Percentiles rank a stretch among this genome's conserved stretches.
Evolutionary conservation across 1,140 invertebrate genomes (phyloP).

Genomic region (Drosophila athabasca): DNA sequence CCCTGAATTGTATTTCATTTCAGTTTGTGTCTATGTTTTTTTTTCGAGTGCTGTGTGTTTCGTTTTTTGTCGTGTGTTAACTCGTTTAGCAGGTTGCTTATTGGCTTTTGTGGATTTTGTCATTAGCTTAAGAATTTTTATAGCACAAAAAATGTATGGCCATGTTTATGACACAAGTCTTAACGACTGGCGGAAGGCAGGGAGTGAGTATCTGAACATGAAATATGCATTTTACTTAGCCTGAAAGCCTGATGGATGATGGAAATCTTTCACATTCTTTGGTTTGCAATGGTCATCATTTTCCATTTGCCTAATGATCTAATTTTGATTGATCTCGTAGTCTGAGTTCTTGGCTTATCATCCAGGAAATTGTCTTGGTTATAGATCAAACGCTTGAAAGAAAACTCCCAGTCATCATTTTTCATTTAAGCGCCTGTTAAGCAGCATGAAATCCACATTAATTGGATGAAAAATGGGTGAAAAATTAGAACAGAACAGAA

Average conservation of each 20-base stretch:
- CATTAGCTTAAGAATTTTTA: conserved; percentile 70
- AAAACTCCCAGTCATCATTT: conserved; percentile 44
- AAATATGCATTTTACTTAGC: too few species aligned
- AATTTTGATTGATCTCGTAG: neutral
- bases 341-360: conserved; percentile 16
- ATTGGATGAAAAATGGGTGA: conserved; percentile 6
- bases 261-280: too few species aligned
- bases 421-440: conserved; percentile 13
- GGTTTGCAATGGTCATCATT: too few species aligned
- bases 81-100: conserved; percentile 64
- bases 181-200: conserved; percentile 3
- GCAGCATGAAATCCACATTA: conserved; percentile 41
- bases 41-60: neutral
- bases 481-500: conserved; percentile 10
- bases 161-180: conserved; percentile 60
- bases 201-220: too few species aligned
- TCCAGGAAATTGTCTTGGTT: neutral
- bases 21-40: neutral
- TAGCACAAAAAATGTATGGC: conserved; percentile 38
- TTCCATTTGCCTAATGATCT: too few species aligned
- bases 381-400: neutral
- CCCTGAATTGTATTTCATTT: conserved; percentile 22
- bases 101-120: conserved; percentile 63
- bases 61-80: conserved; percentile 27
- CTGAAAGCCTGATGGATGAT: too few species aligned